Conservation (phyloP, 2,888 invertebrate genomes). For the Xylocampa areola region DNA sequence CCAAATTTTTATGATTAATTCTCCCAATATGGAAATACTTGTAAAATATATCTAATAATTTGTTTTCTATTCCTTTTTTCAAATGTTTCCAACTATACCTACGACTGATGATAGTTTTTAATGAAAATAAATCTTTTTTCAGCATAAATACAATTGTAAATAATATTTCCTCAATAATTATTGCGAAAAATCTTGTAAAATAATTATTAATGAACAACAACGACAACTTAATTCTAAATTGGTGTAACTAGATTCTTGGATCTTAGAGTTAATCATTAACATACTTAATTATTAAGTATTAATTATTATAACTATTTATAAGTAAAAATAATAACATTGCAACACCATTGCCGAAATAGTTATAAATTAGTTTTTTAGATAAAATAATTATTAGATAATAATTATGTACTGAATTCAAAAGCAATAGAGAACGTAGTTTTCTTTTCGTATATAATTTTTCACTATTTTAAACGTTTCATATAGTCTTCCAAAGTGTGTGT, state of each 20-base stretch:
- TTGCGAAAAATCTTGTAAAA: conserved; percentile 58
- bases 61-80: conserved; percentile 46
- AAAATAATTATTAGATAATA: conserved; percentile 66
- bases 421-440: conserved; percentile 76
- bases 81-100: conserved; percentile 66
- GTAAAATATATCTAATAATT: conserved; percentile 6
- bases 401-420: conserved; percentile 77
- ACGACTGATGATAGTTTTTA: conserved; percentile 85
- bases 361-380: conserved; percentile 66
- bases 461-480: conserved; percentile 75
- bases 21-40: conserved; percentile 5
- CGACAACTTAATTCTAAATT: conserved; percentile 89
- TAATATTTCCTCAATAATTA: conserved; percentile 65
- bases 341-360: conserved; percentile 80
- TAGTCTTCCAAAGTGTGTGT: conserved; percentile 87
- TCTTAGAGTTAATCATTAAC: conserved; percentile 52
- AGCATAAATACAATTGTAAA: conserved; percentile 72
- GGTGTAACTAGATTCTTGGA: conserved; percentile 77
- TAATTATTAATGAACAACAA: conserved; percentile 80
- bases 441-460: conserved; percentile 61
- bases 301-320: conserved; percentile 61
- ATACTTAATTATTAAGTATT: conserved; percentile 56
- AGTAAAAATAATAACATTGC: conserved; percentile 73
- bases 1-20: conserved; percentile 9
- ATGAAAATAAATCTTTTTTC: conserved; percentile 68